A percentile compares a stretch with the other conserved stretches of the same genome.
Conservation (phyloP, 1,140 invertebrate genomes). For the Procambarus clarkii region DNA sequence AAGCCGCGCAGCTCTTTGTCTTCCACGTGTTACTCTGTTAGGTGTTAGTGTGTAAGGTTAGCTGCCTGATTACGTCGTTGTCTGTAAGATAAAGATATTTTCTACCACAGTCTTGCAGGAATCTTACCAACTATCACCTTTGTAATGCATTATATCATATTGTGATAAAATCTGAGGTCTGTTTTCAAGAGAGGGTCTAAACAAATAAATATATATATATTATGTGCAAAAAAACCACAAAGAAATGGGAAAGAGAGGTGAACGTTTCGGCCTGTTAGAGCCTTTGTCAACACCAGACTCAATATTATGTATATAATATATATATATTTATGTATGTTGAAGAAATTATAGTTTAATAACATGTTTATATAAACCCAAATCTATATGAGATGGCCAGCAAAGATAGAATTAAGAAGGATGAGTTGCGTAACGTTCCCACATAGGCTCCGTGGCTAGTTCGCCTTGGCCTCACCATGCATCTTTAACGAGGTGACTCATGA, state of each 20-base stretch:
- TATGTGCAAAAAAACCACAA: too few species aligned
- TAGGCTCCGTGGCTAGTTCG: slow-evolving; percentile 51
- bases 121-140: slow-evolving; percentile 43
- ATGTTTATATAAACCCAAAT: not conserved
- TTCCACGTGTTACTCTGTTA: slow-evolving; percentile 55
- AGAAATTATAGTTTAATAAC: not conserved
- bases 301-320: too few species aligned
- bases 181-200: not conserved
- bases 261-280: too few species aligned
- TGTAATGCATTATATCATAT: not conserved
- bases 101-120: slow-evolving; percentile 50
- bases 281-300: too few species aligned
- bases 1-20: slow-evolving; percentile 32
- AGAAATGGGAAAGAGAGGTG: too few species aligned
- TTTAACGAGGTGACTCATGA: not conserved
- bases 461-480: slow-evolving; percentile 8
- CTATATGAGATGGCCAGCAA: not conserved
- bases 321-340: not conserved
- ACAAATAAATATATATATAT: not conserved
- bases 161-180: not conserved
- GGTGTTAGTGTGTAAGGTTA: slow-evolving; percentile 56
- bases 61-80: slow-evolving; percentile 50
- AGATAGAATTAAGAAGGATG: not conserved
- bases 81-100: slow-evolving; percentile 48
- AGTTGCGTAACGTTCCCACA: slow-evolving; percentile 52